Conservation (phyloP, 2,797 vertebrate species). For the Alectoris magna region DNA sequence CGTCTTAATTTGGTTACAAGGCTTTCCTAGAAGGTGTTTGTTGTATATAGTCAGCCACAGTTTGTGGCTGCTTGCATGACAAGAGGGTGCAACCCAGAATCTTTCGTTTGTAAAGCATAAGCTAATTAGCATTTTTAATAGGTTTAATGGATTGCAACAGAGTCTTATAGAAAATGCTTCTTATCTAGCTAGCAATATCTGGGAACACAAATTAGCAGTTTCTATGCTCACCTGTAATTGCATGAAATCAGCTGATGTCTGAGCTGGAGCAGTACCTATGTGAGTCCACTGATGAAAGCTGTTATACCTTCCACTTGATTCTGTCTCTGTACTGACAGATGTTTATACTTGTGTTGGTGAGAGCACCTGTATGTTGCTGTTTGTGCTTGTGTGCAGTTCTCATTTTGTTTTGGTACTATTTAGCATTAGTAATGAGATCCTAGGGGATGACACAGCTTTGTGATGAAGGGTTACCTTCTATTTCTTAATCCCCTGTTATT, state of each 20-base stretch:
- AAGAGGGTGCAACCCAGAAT: not conserved
- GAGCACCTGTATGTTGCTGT: not conserved
- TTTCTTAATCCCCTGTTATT: conserved; percentile 74
- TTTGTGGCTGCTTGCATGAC: not conserved
- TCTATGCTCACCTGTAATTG: conserved; percentile 11
- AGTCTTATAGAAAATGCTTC: conserved; percentile 11
- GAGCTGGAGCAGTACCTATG: not conserved
- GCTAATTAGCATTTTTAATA: conserved; percentile 57
- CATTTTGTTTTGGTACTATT: conserved; percentile 4
- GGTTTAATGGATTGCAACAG: conserved; percentile 41
- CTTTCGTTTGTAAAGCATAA: conserved; percentile 42
- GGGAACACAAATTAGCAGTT: conserved; percentile 15
- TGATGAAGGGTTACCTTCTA: conserved; percentile 63
- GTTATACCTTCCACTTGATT: not conserved
- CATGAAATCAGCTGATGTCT: conserved; percentile 19
- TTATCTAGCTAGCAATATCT: conserved; percentile 26
- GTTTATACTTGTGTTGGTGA: not conserved
- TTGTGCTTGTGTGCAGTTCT: not conserved
- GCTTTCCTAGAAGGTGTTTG: conserved; percentile 38
- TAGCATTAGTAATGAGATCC: conserved; percentile 1
- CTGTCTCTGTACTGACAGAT: not conserved
- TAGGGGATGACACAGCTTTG: conserved; percentile 27
- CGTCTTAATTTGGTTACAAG: conserved; percentile 51
- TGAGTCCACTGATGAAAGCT: not conserved
- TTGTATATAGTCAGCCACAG: not conserved